Evolutionary conservation across 1,140 invertebrate genomes (phyloP), one percentile per base, ranked within the genome.

Genomic region (Dendroctonus valens): DNA sequence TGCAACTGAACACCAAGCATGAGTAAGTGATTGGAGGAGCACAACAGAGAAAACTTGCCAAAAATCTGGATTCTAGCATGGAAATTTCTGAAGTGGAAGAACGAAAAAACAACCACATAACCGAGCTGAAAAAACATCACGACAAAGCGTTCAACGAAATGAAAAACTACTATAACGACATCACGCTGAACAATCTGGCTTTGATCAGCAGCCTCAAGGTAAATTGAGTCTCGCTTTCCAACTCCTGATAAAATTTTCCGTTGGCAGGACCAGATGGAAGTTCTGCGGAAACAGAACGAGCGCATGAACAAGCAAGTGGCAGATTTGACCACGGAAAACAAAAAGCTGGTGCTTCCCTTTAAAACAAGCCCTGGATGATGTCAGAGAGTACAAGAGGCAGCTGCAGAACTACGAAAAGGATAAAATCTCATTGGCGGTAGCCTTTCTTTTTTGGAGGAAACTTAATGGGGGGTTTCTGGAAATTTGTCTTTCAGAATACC

Each of bases 91-190:
- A 96, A 82, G 86, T 94, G 7, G 93, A 96, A 76, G 92, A 96
- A 74, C 83, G 92, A 51, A 96, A 96, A 79, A 95, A 95, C 77
- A 86, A 86, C 58, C 92, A 96, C 76, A 86, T 96, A 11, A 85
- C 87, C 11, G 87, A 88, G 14, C 76, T 97, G 54, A 91, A 92
- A 67, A 86, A 87, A 66, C 87, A 90, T 71, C 93, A 97, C 75
- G 91, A 94, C 66, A 87, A 88, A 72, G 88, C 91, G 0, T 93
- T 95, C 75, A 83, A 85, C 49, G 91, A 96, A 75, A 89, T 96
- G 75, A 96, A 95, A 79, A 91, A 91, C 77, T 97, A 96, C 81
- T 97, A 96, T 72, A 96, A 95, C 73, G 92, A 96, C 70, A 94
- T 97, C 46, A 94, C 92, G 0, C 78, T 94, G 0, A 96, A 96